These are phyloP conservation scores for Saccostrea echinata DNA, from an alignment of 1,140 invertebrate species.

Conservation along the genomic window DNA sequence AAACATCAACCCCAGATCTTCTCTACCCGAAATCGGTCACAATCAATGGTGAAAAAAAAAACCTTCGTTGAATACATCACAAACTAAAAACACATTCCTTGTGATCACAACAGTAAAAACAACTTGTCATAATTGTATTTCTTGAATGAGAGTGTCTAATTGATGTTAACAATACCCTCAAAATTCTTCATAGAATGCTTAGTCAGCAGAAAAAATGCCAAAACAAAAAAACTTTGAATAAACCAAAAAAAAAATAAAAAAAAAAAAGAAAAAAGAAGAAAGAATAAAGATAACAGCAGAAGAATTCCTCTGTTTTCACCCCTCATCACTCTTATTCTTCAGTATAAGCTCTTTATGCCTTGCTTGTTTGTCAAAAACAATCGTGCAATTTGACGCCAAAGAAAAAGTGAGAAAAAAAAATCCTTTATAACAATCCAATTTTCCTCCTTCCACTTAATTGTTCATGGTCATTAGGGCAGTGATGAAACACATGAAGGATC, in stretches of 20 bases:
- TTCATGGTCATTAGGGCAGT: background rate
- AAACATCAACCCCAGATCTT: background rate
- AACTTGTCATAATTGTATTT: background rate
- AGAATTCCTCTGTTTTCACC: background rate
- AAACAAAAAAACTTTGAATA: too few species aligned
- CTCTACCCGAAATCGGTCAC: background rate
- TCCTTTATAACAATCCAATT: background rate
- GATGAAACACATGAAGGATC: background rate
- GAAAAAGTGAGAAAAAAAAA: background rate
- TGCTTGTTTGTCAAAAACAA: background rate
- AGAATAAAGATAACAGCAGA: background rate
- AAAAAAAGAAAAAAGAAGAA: background rate
- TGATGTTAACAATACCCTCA: background rate
- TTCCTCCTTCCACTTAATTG: background rate
- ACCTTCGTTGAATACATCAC: background rate
- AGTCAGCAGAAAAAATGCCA: background rate
- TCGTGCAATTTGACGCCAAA: background rate
- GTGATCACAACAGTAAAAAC: background rate
- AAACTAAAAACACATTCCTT: slow-evolving; percentile 13
- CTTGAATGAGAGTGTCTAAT: background rate
- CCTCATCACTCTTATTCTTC: background rate
- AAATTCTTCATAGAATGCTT: background rate
- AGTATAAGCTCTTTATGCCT: background rate
- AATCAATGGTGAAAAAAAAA: background rate
- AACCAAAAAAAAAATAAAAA: background rate